Evolutionary conservation across 2,888 invertebrate species (phyloP).

Genomic region (Rotaria magnacalcarata): DNA sequence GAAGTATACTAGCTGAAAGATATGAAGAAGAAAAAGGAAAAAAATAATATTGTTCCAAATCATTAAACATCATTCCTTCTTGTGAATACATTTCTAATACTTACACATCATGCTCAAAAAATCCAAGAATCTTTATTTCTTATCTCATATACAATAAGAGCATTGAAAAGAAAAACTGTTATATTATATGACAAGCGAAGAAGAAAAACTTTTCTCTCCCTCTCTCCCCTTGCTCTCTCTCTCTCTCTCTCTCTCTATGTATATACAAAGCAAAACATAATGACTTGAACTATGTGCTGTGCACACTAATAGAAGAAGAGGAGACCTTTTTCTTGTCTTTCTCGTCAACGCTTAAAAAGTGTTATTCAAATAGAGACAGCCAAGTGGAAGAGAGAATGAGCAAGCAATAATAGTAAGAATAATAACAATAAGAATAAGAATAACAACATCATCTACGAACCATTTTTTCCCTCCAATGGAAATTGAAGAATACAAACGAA

Average conservation of each 20-base stretch:
- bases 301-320: conserved; percentile 20
- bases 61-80: not conserved
- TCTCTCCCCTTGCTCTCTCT: not conserved
- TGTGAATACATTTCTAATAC: not conserved
- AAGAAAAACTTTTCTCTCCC: not conserved
- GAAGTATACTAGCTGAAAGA: not conserved
- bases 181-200: conserved; percentile 15
- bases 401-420: conserved; percentile 11
- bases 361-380: conserved; percentile 33
- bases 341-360: conserved; percentile 19
- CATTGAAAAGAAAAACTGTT: conserved; percentile 7
- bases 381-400: conserved; percentile 31
- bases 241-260: not conserved
- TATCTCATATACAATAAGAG: not conserved
- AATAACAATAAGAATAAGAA: not conserved
- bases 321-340: not conserved
- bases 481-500: conserved; percentile 30
- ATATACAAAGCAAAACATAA: conserved; percentile 33
- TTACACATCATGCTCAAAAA: not conserved
- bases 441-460: not conserved
- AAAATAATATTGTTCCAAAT: not conserved
- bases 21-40: not conserved
- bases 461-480: not conserved
- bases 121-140: conserved; percentile 3
- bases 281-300: conserved; percentile 35